phyloP scores from a whole-genome alignment of 2,888 invertebrate genomes.

The Geotrupes spiniger region DNA sequence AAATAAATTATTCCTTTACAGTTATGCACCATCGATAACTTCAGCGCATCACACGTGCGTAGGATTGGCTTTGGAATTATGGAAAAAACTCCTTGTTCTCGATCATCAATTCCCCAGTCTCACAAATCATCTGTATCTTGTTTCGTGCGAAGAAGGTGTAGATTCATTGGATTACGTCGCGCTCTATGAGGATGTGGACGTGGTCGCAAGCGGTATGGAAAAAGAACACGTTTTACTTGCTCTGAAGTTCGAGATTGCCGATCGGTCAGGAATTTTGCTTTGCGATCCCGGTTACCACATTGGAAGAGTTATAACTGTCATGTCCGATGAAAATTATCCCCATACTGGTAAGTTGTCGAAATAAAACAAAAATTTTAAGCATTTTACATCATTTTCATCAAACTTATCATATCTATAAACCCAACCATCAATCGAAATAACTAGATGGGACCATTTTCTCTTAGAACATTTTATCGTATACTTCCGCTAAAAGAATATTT shows the following conservation, averaged over 20 bases:
- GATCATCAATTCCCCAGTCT: slow-evolving; percentile 67
- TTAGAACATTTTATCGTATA: too few species aligned
- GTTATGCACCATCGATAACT: slow-evolving; percentile 75
- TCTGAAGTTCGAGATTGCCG: slow-evolving; percentile 69
- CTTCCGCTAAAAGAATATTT: not conserved
- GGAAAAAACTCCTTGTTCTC: slow-evolving; percentile 61
- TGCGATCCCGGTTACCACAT: slow-evolving; percentile 92
- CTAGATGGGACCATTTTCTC: too few species aligned
- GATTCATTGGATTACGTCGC: slow-evolving; percentile 61
- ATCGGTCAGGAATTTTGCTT: slow-evolving; percentile 72
- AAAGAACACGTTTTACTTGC: slow-evolving; percentile 87
- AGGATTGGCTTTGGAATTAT: slow-evolving; percentile 79
- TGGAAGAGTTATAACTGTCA: slow-evolving; percentile 79
- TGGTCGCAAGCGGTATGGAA: slow-evolving; percentile 60
- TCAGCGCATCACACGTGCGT: slow-evolving; percentile 83
- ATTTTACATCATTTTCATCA: too few species aligned
- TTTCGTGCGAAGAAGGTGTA: slow-evolving; percentile 86
- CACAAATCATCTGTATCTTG: slow-evolving; percentile 65
- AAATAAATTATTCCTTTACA: slow-evolving; percentile 26
- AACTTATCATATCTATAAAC: too few species aligned
- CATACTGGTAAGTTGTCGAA: slow-evolving; percentile 70
- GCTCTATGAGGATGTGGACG: slow-evolving; percentile 56
- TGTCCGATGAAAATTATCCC: slow-evolving; percentile 80
- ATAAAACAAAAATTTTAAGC: too few species aligned
- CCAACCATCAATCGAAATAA: too few species aligned